phyloP scores from a whole-genome alignment of 2,113 vertebrate species.

The Macheiramphus alcinus region DNA sequence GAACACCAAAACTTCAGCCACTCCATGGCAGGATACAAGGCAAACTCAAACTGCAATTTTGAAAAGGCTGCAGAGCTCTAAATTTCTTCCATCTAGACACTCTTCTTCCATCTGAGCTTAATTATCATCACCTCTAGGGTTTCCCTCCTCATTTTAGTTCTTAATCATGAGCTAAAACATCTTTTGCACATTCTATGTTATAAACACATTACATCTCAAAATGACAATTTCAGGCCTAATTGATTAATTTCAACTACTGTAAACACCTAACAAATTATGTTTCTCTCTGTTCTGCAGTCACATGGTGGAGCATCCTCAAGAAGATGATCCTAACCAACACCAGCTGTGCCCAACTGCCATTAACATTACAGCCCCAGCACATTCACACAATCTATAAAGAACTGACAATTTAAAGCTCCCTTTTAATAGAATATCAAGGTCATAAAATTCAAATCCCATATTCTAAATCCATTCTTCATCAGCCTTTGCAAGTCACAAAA shows the following conservation, averaged over 20 bases:
- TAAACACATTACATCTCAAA: not conserved
- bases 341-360: not conserved
- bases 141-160: not conserved
- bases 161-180: not conserved
- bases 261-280: not conserved
- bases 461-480: slow-evolving; percentile 32
- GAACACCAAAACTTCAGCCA: not conserved
- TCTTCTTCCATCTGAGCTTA: not conserved
- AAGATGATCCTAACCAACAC: slow-evolving; percentile 4
- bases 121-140: not conserved
- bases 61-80: not conserved
- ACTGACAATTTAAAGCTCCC: not conserved
- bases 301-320: not conserved
- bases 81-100: not conserved
- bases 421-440: slow-evolving; percentile 24
- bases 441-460: slow-evolving; percentile 32
- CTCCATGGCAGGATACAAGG: not conserved
- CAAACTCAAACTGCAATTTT: not conserved
- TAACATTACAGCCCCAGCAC: not conserved
- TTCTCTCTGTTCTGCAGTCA: not conserved
- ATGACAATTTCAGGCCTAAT: not conserved
- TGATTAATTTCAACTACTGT: not conserved
- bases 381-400: not conserved
- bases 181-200: not conserved
- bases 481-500: not conserved